Evolutionary conservation across 2,797 vertebrate species (phyloP).

Genomic region (Lepus townsendii): DNA sequence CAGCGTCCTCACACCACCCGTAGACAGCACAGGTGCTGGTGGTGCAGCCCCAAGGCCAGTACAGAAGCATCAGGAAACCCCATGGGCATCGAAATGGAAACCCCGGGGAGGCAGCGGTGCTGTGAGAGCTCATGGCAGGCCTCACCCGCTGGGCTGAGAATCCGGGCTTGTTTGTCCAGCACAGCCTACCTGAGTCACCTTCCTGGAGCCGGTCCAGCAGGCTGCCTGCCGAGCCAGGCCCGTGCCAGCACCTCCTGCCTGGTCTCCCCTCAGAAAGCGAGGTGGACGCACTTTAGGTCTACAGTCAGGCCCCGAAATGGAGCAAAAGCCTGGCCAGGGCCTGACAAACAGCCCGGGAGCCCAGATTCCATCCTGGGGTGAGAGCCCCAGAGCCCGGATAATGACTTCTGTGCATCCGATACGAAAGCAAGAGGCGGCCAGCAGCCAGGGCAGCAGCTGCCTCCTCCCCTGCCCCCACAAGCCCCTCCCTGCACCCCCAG

Average conservation of each 20-base stretch:
- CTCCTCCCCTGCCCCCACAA: rapidly evolving
- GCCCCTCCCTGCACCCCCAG: not conserved
- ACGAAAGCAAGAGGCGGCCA: not conserved
- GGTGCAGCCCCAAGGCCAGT: conserved; percentile 33
- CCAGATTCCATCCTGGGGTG: not conserved
- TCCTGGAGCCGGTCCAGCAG: conserved; percentile 25
- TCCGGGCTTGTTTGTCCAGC: conserved; percentile 71
- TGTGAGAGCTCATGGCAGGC: conserved; percentile 65
- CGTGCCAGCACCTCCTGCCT: not conserved
- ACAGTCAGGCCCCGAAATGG: not conserved
- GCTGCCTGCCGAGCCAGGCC: not conserved
- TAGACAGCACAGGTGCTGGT: conserved; percentile 10
- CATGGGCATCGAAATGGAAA: conserved; percentile 62
- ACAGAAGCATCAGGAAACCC: conserved; percentile 37
- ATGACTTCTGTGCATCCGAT: not conserved
- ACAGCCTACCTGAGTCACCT: conserved; percentile 78
- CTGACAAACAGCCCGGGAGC: not conserved
- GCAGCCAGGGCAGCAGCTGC: not conserved
- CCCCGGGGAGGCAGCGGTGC: too few species aligned
- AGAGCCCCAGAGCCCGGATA: not conserved
- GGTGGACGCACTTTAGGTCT: not conserved
- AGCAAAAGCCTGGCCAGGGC: not conserved
- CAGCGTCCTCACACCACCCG: not conserved
- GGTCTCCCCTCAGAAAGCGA: not conserved
- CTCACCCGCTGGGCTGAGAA: conserved; percentile 38